Conservation (phyloP, 2,113 vertebrate species). For the Danio rerio region GRCz12tu NC_133194.1:23062501-23063000, state of each 20-base stretch:
- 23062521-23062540: slow-evolving; percentile 1
- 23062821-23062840: slow-evolving; percentile 36
- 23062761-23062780: background rate
- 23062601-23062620: slow-evolving; percentile 19
- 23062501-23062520: background rate
- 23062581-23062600: slow-evolving; percentile 24
- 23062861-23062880: slow-evolving; percentile 45
- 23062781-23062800: background rate
- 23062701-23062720: slow-evolving; percentile 9
- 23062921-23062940: background rate
- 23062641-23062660: slow-evolving; percentile 50
- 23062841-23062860: slow-evolving; percentile 30
- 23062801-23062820: slow-evolving; percentile 20
- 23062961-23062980: slow-evolving; percentile 9
- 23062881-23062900: slow-evolving; percentile 53
- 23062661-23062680: slow-evolving; percentile 53
- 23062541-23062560: slow-evolving; percentile 3
- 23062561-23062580: slow-evolving; percentile 25
- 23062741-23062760: background rate
- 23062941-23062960: slow-evolving; percentile 1
- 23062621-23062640: slow-evolving; percentile 46
- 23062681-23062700: slow-evolving; percentile 10
- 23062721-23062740: slow-evolving; percentile 4
- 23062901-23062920: slow-evolving; percentile 31
- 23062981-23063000: background rate